A percentile compares a stretch with the other conserved stretches of the same genome.
Evolutionary conservation across 2,113 vertebrate species (phyloP).

Genomic region (Corythoichthys intestinalis): DNA sequence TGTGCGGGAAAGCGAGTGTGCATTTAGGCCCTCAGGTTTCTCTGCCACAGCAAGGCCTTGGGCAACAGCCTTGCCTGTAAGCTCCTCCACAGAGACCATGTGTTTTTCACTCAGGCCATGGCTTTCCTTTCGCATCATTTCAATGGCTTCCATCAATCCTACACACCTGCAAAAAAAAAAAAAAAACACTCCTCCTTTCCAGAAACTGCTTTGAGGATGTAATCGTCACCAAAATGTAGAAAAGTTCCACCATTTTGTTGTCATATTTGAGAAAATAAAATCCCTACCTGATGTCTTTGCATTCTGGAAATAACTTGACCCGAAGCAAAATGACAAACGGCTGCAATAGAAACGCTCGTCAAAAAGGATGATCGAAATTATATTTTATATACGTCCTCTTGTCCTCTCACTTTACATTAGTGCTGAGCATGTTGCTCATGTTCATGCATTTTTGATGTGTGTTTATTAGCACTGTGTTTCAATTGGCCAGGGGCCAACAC

Average conservation of each 20-base stretch:
- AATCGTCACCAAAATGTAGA: not conserved
- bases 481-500: not conserved
- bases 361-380: not conserved
- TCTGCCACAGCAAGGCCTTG: not conserved
- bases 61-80: slow-evolving; percentile 4
- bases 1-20: not conserved
- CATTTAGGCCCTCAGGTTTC: not conserved
- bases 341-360: not conserved
- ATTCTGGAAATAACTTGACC: not conserved
- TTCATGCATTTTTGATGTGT: slow-evolving; percentile 1
- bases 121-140: not conserved
- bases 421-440: not conserved
- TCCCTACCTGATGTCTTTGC: too few species aligned
- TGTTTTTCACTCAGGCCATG: not conserved
- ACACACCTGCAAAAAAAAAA: not conserved
- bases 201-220: too few species aligned
- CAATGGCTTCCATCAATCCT: not conserved
- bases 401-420: not conserved
- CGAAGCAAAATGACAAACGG: not conserved
- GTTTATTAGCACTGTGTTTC: not conserved
- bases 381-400: not conserved
- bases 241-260: not conserved
- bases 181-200: too few species aligned
- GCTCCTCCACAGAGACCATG: not conserved
- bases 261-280: too few species aligned